Base-by-base conservation (phyloP, 2,888 invertebrate species). In the Synanthedon formicaeformis region DNA sequence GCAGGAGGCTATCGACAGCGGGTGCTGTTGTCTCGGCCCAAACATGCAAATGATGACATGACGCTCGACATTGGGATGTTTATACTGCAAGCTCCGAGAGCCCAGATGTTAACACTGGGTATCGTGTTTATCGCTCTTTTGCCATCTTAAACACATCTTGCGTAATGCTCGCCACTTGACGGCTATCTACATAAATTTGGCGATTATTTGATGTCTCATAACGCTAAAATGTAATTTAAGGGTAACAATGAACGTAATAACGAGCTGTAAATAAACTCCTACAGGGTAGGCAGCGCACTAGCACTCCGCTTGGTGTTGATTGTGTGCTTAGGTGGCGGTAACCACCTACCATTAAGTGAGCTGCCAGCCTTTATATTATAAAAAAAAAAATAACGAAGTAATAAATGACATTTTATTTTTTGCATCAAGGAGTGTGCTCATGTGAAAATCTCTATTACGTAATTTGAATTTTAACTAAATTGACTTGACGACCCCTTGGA, bases 11-110 rank as follows among this genome's bases (percentile, higher is more conserved):
- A 76, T 77, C 72, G 76, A 72, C 72, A 74, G 66, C 57, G 69
- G 67, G 59, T 64, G 72, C 61, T 63, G 69, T 65, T 67, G 65
- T 62, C 65, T 58, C 62, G 63, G 62, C 66, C 67, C 71, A 71
- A 73, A 74, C 75, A 85, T 85, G 84, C 77, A 84, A 85, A 85
- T 84, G 76, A 79, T 77, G 80, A 78, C 80, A 78, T 75, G 79
- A 75, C 66, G 72, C 69, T 34, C 73, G 69, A 70, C 75, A 71
- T 66, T 63, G 70, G 67, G 67, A 74, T 78, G 78, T 82, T 81
- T 77, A 79, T 75, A 72, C 65, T 68, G 64, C 62, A 61, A 65
- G 62, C 60, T 62, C 61, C 66, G 66, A 62, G 63, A 67, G 66
- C 63, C 68, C 78, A 80, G 76, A 78, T 78, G 78, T 75, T 75